A percentile compares a stretch with the other conserved stretches of the same genome.
phyloP scores from a whole-genome alignment of 2,113 vertebrate genomes.

The Thamnaconus septentrionalis region DNA sequence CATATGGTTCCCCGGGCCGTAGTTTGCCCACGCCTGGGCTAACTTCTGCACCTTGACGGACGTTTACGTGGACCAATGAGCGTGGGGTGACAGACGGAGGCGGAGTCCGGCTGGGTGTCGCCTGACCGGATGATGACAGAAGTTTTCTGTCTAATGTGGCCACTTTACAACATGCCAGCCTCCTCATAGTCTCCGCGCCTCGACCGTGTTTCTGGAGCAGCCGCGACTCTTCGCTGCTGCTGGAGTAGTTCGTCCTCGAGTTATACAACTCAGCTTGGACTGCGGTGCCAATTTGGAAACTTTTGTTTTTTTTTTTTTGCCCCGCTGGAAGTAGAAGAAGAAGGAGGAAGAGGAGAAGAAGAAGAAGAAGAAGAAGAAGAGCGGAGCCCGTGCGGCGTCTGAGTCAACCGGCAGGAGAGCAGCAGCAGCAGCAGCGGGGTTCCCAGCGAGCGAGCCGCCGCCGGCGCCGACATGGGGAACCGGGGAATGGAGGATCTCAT shows the following conservation, averaged over 20 bases:
- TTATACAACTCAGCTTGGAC: neutral
- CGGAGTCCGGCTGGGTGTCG: slow-evolving; percentile 65
- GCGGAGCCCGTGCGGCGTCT: slow-evolving; percentile 7
- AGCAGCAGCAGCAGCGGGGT: slow-evolving; percentile 23
- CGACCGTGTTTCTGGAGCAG: no score
- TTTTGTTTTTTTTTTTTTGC: slow-evolving; percentile 21
- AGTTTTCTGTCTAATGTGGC: slow-evolving; percentile 57
- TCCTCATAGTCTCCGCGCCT: no score
- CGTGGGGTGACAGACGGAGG: slow-evolving; percentile 38
- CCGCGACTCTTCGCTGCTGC: no score
- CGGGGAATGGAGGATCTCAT: slow-evolving; percentile 97
- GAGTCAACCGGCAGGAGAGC: slow-evolving; percentile 4
- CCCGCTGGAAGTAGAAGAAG: no score
- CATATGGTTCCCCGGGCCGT: no score
- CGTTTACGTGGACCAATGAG: slow-evolving; percentile 47
- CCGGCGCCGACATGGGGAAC: slow-evolving; percentile 86
- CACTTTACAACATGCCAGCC: slow-evolving; percentile 31
- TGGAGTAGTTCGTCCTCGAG: no score
- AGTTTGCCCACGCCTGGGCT: no score
- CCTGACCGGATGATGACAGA: slow-evolving; percentile 81
- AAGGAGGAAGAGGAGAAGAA: no score
- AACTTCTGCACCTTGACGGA: slow-evolving; percentile 17
- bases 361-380: neutral
- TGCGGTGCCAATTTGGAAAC: slow-evolving; percentile 30
- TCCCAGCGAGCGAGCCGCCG: slow-evolving; percentile 15